phyloP scores from a whole-genome alignment of 2,113 vertebrate species.

The Hippocampus mohnikei region DNA sequence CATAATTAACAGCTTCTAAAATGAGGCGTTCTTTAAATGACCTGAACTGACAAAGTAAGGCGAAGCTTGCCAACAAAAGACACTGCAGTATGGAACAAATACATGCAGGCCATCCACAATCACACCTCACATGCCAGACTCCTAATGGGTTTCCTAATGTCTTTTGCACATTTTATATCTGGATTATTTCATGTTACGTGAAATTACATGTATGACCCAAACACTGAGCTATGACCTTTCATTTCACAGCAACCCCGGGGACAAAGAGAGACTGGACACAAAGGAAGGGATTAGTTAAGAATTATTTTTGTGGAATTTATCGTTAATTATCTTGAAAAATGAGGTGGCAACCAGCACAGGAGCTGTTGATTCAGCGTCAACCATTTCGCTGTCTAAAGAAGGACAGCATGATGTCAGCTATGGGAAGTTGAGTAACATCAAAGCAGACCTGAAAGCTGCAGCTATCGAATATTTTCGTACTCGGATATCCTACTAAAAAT shows the following conservation, averaged over 20 bases:
- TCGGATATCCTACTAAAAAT: no score
- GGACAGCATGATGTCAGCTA: neutral
- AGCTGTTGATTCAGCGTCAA: neutral
- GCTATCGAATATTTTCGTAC: no score
- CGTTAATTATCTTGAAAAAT: no score
- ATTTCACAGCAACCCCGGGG: slow-evolving; percentile 15
- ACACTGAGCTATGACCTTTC: slow-evolving; percentile 16
- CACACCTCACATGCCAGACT: slow-evolving; percentile 10
- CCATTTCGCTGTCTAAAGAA: neutral
- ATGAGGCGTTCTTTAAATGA: slow-evolving; percentile 51
- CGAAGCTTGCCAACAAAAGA: slow-evolving; percentile 35
- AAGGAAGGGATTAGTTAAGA: neutral
- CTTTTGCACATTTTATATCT: slow-evolving; percentile 6
- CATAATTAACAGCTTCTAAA: slow-evolving; percentile 67
- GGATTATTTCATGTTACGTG: slow-evolving; percentile 5
- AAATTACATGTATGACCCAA: neutral
- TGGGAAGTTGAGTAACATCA: neutral
- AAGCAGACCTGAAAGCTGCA: no score
- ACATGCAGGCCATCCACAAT: slow-evolving; percentile 7
- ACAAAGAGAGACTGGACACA: slow-evolving; percentile 16
- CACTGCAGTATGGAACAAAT: slow-evolving; percentile 32
- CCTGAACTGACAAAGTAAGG: slow-evolving; percentile 60
- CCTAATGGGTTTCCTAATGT: neutral
- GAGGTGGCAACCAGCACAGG: no score
- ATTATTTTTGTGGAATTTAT: neutral